A percentile compares a stretch with the other conserved stretches of the same genome.
These are phyloP conservation scores for Tragelaphus scriptus DNA, from an alignment of 2,113 vertebrate species.

Conservation along the genomic window DNA sequence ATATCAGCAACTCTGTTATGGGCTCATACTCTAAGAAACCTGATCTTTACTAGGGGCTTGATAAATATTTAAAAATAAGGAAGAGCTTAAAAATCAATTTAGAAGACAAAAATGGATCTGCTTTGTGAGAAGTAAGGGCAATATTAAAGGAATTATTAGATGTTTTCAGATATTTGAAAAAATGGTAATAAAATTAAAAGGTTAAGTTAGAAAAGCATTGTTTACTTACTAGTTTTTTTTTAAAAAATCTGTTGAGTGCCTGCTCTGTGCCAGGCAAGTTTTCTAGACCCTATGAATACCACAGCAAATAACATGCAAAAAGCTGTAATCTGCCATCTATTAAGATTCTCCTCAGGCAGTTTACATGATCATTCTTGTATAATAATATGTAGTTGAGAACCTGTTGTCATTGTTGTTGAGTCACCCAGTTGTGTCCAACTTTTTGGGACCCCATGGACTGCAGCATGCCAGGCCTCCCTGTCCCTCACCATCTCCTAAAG, in stretches of 20 bases:
- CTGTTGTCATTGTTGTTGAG: neutral
- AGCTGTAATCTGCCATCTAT: neutral
- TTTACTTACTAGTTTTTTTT: neutral
- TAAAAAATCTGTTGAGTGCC: neutral
- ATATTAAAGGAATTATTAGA: neutral
- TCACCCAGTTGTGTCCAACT: neutral
- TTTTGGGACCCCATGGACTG: neutral
- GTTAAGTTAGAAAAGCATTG: neutral
- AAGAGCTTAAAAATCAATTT: neutral
- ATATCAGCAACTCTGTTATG: slow-evolving; percentile 25
- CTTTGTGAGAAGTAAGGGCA: neutral
- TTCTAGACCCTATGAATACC: neutral
- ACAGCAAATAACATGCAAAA: neutral
- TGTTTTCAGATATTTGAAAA: slow-evolving; percentile 25
- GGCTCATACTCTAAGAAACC: neutral
- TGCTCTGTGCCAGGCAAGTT: neutral
- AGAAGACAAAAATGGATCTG: neutral
- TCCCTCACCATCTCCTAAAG: neutral
- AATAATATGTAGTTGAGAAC: neutral
- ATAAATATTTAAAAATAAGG: slow-evolving; percentile 17
- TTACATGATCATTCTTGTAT: neutral
- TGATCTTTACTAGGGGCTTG: neutral
- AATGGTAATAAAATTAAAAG: neutral
- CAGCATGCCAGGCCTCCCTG: neutral
- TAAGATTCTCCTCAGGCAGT: neutral